Evolutionary conservation across 2,888 invertebrate genomes (phyloP).

Genomic region (Micropterix aruncella): DNA sequence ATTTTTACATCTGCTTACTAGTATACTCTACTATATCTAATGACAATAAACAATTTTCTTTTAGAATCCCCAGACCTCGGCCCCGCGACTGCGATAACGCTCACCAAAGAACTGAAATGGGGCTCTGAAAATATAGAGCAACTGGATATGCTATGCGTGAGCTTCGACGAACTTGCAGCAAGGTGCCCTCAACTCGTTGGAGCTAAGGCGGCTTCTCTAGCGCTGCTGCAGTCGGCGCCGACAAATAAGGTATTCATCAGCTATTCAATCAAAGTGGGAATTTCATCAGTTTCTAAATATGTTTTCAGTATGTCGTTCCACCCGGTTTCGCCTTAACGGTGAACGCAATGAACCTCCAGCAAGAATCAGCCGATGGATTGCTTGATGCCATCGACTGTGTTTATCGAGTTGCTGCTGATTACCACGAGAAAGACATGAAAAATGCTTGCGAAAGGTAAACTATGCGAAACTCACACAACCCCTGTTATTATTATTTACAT

Average conservation of each 20-base stretch:
- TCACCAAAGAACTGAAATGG: conserved; percentile 11
- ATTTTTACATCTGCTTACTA: no score
- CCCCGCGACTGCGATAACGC: no score
- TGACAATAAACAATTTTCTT: no score
- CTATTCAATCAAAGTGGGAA: conserved; percentile 5
- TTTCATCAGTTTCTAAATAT: conserved; percentile 5
- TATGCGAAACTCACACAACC: background rate
- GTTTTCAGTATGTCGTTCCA: conserved; percentile 41
- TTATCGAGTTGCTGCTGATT: conserved; percentile 34
- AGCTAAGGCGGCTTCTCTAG: conserved; percentile 68
- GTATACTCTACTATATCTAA: no score
- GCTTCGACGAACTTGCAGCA: conserved; percentile 33
- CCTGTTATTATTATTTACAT: background rate
- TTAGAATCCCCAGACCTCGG: no score
- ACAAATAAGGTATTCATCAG: conserved; percentile 26
- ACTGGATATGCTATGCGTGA: no score
- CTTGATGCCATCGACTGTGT: conserved; percentile 32
- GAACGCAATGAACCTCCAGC: conserved; percentile 42
- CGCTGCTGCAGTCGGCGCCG: conserved; percentile 37
- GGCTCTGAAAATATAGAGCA: no score
- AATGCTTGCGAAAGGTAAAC: conserved; percentile 32
- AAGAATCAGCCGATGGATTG: conserved; percentile 32
- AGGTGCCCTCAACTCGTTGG: conserved; percentile 47
- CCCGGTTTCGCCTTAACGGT: conserved; percentile 57
- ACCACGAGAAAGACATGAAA: conserved; percentile 31